Base-by-base conservation (phyloP, 1,140 invertebrate genomes). In the Probaryconus sp. region DNA sequence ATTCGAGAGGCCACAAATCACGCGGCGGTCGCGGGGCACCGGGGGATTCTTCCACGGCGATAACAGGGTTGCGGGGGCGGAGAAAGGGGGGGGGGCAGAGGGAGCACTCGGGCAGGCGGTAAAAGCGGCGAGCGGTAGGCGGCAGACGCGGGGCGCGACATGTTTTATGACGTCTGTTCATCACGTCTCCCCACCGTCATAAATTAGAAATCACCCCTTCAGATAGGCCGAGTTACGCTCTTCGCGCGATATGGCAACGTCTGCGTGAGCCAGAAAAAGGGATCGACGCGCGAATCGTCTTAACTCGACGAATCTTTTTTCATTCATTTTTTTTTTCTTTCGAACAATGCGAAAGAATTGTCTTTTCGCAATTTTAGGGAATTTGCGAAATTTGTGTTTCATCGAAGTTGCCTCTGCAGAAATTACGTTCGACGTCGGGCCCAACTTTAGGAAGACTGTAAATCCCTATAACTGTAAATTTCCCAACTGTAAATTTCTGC, bases 121-220 rank as follows among this genome's bases (percentile, higher is more conserved):
- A 68, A 60, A 72, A 74, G 80, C 51, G 77, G 67, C 69, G 71
- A 50, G 67, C 76, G 76, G 79, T 80, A 81, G 81, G 81, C 81
- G 81, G 79, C 81, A 83, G 83, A 85, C 81, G 80, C 82, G 81
- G 80, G 76, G 79, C 79, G 84, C 84, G 84, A 86, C 85, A 85
- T 87, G 85, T 82, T 87, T 87, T 87, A 86, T 87, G 86, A 87
- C 85, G 85, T 87, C 85, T 87, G 85, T 88, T 88, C 86, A 87
- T 87, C 86, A 87, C 86, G 83, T 87, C 81, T 81, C 85, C 85
- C 85, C 83, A 87, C 79, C 78, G 81, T 86, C 85, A 88, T 87
- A 88, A 87, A 87, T 87, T 87, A 87, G 84, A 85, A 86, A 86
- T 86, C 85, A 85, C 84, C 86, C 85, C 83, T n/a, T 85, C 82